A percentile compares a stretch with the other conserved stretches of the same genome.
Conservation (phyloP, 2,113 vertebrate species). For the Chaenogobius annularis region DNA sequence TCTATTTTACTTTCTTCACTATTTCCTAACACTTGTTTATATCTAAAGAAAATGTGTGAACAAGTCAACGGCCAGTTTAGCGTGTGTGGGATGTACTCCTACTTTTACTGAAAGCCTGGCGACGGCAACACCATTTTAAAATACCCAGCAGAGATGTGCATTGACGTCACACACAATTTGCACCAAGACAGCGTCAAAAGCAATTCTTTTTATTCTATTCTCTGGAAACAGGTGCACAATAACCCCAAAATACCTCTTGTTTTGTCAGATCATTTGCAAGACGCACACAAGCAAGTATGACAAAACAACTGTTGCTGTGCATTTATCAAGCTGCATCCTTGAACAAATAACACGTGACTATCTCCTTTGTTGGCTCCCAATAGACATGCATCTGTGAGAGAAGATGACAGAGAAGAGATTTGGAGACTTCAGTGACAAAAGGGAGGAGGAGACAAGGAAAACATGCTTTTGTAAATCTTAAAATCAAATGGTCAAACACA, state of each 20-base stretch:
- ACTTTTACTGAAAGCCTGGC: constrained; percentile 16
- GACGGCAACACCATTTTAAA: constrained; percentile 1
- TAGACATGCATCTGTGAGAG: constrained; percentile 15
- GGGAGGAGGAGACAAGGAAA: constrained; percentile 34
- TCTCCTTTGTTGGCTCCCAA: constrained; percentile 32
- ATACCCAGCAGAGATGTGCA: constrained; percentile 1
- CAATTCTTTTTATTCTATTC: constrained; percentile 24
- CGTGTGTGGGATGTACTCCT: constrained; percentile 19
- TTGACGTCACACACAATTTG: constrained; percentile 28
- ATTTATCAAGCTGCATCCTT: constrained; percentile 20
- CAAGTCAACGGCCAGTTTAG: constrained; percentile 7
- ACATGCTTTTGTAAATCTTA: constrained; percentile 56
- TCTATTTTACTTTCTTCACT: constrained; percentile 4
- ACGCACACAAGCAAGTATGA: constrained; percentile 26
- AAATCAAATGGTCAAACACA: constrained; percentile 11
- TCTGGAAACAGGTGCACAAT: constrained; percentile 5
- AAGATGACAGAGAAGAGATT: constrained; percentile 49
- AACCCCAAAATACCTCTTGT: constrained; percentile 19
- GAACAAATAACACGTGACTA: constrained; percentile 14
- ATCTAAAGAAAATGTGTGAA: constrained; percentile 12
- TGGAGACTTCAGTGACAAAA: constrained; percentile 38
- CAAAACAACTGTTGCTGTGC: constrained; percentile 6
- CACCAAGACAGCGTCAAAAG: constrained; percentile 11
- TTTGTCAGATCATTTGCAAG: constrained; percentile 25
- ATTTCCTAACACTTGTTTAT: constrained; percentile 1